Base-by-base conservation (phyloP, 2,797 vertebrate species). In the Pyrocephalus nanus region DNA sequence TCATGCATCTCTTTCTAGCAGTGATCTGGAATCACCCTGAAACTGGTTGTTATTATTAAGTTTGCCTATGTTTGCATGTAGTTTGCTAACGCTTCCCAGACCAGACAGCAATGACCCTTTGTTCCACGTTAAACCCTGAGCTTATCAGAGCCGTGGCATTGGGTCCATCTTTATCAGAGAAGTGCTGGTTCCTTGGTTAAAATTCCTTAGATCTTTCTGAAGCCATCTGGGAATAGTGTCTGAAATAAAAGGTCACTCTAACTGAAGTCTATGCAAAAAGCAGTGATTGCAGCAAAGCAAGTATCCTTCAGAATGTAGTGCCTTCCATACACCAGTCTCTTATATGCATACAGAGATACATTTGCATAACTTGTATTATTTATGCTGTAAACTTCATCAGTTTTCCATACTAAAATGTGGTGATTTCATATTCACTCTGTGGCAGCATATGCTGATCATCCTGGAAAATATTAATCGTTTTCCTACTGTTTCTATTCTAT, bases 391-490 rank as follows among this genome's bases (percentile, higher is more conserved):
- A 84, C 85, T 84, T 62, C 76, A 86, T 72, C 51, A 62, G 36
- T 75, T 95, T 90, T 83, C 73, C 51, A 53, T 88, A 91, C 84
- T 60, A 78, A 91, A 92, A 94, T 74, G 8, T 45, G 58, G 66
- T 88, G 27, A 53, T 93, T 93, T 91, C 23, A 34, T 75, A 90
- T 62, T 66, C 82, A n/a, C 14, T 83, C 53, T 48, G 30, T 60
- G 50, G 76, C 76, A 90, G 79, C 32, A 69, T 60, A 79, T 86
- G 69, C 87, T 91, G 80, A 92, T 88, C 58, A 45, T 42, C 75
- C 58, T 66, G 51, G 72, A 95, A 96, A 96, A 90, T 78, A 80
- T 64, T 78, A 84, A 95, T 88, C 2, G 89, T 70, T 94, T 94
- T 90, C 66, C 82, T 75, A 38, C 0, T 0, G n/a, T 84, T 94